Percentiles rank a stretch among this genome's conserved stretches.
These are phyloP conservation scores for Idaea straminata DNA, from an alignment of 2,888 invertebrate genomes.

Conservation along the genomic window DNA sequence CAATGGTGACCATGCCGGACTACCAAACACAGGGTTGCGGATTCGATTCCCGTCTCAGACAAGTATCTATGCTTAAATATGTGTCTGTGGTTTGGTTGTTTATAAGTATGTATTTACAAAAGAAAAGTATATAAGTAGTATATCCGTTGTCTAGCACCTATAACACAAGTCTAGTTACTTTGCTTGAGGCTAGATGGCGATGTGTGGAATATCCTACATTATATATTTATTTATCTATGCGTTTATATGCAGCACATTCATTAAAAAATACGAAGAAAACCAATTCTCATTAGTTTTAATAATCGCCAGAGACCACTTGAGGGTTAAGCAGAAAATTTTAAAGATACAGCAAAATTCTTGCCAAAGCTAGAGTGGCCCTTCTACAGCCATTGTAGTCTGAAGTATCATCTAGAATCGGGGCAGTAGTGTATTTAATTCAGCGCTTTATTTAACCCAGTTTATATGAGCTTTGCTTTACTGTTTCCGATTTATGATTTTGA, in stretches of 20 bases:
- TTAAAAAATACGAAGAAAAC: slow-evolving; percentile 18
- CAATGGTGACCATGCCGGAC: too few species aligned
- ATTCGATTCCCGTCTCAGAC: too few species aligned
- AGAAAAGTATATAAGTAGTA: too few species aligned
- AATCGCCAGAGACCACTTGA: slow-evolving; percentile 62
- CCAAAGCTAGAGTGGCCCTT: slow-evolving; percentile 64
- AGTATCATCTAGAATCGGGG: slow-evolving; percentile 13
- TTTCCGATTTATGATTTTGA: not conserved
- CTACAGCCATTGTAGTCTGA: slow-evolving; percentile 30
- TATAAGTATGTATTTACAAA: too few species aligned
- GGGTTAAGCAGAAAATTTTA: slow-evolving; percentile 68
- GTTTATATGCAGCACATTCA: not conserved
- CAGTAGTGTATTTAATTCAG: slow-evolving; percentile 48
- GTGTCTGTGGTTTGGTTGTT: too few species aligned
- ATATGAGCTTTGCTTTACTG: not conserved
- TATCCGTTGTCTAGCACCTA: too few species aligned
- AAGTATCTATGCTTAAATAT: too few species aligned
- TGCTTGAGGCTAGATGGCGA: too few species aligned
- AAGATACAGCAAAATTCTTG: slow-evolving; percentile 74
- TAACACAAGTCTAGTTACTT: too few species aligned
- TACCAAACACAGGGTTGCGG: too few species aligned
- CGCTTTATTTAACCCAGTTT: slow-evolving; percentile 45
- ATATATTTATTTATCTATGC: too few species aligned
- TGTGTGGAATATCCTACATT: too few species aligned
- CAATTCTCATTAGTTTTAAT: slow-evolving; percentile 67